phyloP scores from a whole-genome alignment of 1,140 invertebrate species.

The Apis dorsata region DNA sequence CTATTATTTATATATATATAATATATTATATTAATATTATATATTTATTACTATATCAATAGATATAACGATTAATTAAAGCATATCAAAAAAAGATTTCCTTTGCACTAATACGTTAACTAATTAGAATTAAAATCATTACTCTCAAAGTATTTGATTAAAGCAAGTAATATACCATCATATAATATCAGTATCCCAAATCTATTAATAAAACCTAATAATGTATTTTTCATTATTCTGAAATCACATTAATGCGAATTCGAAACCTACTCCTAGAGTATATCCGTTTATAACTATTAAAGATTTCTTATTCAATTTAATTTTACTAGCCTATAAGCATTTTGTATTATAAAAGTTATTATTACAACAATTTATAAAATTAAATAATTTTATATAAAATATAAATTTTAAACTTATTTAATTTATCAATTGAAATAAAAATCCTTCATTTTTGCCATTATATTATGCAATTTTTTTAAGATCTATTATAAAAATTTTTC shows the following conservation, averaged over 20 bases:
- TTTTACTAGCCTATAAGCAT: constrained; percentile 81
- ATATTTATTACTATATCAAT: constrained; percentile 81
- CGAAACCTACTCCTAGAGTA: constrained; percentile 93
- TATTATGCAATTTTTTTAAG: constrained; percentile 84
- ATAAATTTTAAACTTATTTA: constrained; percentile 2
- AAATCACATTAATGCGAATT: constrained; percentile 95
- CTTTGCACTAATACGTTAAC: constrained; percentile 85
- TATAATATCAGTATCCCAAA: constrained; percentile 93
- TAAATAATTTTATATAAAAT: constrained; percentile 10
- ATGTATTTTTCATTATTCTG: constrained; percentile 91
- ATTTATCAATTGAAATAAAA: constrained; percentile 75
- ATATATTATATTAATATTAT: neutral
- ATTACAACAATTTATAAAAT: constrained; percentile 30
- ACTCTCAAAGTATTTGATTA: constrained; percentile 90
- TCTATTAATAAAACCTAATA: constrained; percentile 90
- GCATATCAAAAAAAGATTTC: constrained; percentile 90
- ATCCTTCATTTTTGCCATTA: constrained; percentile 71
- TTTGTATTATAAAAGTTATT: constrained; percentile 12
- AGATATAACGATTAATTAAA: constrained; percentile 87
- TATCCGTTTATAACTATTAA: constrained; percentile 93
- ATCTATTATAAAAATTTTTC: constrained; percentile 95
- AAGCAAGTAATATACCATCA: constrained; percentile 86
- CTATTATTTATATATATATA: too few species aligned
- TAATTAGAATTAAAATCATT: constrained; percentile 91
- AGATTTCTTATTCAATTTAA: constrained; percentile 88